A percentile compares a stretch with the other conserved stretches of the same genome.
phyloP scores from a whole-genome alignment of 2,113 vertebrate genomes.

The Archocentrus centrarchus region DNA sequence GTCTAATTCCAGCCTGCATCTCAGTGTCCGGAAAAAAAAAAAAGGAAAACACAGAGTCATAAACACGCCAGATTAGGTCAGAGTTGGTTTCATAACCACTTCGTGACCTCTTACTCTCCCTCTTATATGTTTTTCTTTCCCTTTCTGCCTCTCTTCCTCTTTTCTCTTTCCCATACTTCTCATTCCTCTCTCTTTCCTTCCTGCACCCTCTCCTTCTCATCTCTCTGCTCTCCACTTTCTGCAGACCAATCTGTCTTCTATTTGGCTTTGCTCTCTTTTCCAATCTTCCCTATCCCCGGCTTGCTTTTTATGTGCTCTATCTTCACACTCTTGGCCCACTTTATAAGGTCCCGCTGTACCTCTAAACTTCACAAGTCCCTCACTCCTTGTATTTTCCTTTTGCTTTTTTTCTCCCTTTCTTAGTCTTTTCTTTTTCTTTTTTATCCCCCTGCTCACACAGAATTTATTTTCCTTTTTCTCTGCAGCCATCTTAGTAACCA shows the following conservation, averaged over 20 bases:
- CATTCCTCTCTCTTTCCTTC: conserved; percentile 25
- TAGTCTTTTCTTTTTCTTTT: background rate
- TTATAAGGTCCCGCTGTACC: conserved; percentile 64
- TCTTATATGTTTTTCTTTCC: conserved; percentile 28
- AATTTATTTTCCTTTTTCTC: conserved; percentile 46
- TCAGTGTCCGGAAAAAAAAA: conserved; percentile 57
- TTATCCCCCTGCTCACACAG: background rate
- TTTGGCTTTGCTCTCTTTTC: conserved; percentile 62
- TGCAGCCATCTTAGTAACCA: conserved; percentile 27
- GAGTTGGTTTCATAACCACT: conserved; percentile 76
- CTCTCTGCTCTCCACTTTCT: conserved; percentile 42
- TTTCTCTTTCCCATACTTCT: conserved; percentile 1
- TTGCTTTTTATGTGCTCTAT: conserved; percentile 63
- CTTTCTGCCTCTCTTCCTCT: conserved; percentile 14
- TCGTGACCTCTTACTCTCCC: conserved; percentile 69
- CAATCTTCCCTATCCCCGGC: conserved; percentile 50
- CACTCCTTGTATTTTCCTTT: conserved; percentile 43
- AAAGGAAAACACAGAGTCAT: conserved; percentile 54
- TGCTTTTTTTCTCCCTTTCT: conserved; percentile 30
- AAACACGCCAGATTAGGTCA: conserved; percentile 79
- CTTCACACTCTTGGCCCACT: conserved; percentile 55
- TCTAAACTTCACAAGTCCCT: conserved; percentile 70
- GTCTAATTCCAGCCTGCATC: conserved; percentile 77
- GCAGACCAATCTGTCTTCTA: conserved; percentile 61
- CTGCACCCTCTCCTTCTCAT: conserved; percentile 34